phyloP scores from a whole-genome alignment of 2,888 invertebrate species.

The Mesopsocus fuscifrons region DNA sequence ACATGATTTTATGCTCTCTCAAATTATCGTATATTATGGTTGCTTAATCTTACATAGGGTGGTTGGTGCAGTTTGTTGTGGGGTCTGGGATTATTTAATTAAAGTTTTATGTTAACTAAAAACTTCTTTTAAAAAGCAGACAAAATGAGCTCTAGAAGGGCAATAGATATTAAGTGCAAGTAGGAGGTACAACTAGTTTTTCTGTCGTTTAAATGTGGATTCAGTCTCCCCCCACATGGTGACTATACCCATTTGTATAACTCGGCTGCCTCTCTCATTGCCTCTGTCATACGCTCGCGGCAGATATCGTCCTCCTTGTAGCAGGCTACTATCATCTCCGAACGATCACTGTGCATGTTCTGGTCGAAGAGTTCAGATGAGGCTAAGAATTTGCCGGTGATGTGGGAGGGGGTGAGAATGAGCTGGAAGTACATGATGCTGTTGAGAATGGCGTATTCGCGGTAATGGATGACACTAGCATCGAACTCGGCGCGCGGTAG shows the following conservation, averaged over 20 bases:
- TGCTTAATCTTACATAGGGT: too few species aligned
- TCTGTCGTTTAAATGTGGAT: too few species aligned
- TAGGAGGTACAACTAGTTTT: too few species aligned
- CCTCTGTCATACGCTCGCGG: conserved; percentile 29
- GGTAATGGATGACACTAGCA: background rate
- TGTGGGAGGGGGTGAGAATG: background rate
- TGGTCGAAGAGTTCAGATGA: background rate
- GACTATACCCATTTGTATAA: conserved; percentile 20
- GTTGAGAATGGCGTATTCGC: background rate
- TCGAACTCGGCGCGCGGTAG: background rate
- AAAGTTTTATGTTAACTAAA: too few species aligned
- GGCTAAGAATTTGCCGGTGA: background rate
- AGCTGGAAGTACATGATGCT: background rate
- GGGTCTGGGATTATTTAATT: too few species aligned
- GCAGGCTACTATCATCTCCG: conserved; percentile 32
- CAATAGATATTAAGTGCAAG: too few species aligned
- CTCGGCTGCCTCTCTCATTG: conserved; percentile 35
- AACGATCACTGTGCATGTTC: conserved; percentile 27
- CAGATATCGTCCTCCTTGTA: conserved; percentile 31
- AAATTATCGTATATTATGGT: too few species aligned
- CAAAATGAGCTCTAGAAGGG: too few species aligned
- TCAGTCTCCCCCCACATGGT: too few species aligned
- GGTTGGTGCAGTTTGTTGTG: too few species aligned
- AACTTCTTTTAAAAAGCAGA: too few species aligned
- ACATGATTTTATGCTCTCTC: too few species aligned